Percentiles rank a stretch among this genome's conserved stretches.
These are phyloP conservation scores for Tapera naevia DNA, from an alignment of 2,797 vertebrate genomes.

Conservation along the genomic window DNA sequence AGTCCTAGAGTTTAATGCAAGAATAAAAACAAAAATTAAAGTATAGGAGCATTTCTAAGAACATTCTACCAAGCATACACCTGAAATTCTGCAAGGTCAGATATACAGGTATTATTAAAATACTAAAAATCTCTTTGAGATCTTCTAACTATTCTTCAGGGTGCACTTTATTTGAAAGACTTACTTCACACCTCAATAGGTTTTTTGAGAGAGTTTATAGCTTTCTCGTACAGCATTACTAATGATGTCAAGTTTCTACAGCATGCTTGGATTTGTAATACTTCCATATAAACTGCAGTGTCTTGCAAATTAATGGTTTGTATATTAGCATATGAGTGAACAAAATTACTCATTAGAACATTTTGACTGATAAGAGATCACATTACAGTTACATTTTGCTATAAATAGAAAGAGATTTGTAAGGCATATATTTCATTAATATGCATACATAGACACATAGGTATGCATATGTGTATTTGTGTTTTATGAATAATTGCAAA, in stretches of 20 bases:
- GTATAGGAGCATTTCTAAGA: background rate
- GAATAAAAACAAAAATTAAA: background rate
- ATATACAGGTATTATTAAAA: background rate
- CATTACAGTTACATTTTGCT: background rate
- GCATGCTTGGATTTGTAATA: background rate
- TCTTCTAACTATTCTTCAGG: background rate
- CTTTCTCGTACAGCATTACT: background rate
- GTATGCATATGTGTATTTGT: background rate
- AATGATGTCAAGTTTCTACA: background rate
- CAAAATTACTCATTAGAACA: background rate
- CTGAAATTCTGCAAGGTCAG: background rate
- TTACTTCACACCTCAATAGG: background rate
- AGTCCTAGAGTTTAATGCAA: background rate
- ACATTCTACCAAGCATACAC: background rate
- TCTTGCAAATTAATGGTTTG: background rate
- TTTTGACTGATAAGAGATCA: background rate
- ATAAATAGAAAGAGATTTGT: background rate
- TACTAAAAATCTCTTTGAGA: background rate
- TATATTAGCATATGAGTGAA: background rate
- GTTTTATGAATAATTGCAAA: conserved; percentile 15
- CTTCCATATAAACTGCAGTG: background rate
- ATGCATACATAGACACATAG: background rate
- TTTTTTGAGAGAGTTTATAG: background rate
- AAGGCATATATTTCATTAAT: background rate
- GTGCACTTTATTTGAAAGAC: background rate